phyloP scores from a whole-genome alignment of 2,888 invertebrate genomes.

The Oligia latruncula region DNA sequence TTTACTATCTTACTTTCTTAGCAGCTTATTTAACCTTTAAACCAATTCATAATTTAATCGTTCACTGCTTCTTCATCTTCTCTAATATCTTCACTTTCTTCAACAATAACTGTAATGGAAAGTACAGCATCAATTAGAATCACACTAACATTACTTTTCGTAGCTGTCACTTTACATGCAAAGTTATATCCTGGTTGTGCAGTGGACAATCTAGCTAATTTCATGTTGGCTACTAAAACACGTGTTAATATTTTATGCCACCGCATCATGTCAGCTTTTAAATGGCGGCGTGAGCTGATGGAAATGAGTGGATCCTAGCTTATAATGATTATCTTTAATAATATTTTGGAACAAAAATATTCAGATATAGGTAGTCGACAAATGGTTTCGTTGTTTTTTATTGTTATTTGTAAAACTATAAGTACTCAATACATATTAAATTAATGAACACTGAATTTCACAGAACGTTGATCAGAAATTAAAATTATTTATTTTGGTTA shows the following conservation, averaged over 20 bases:
- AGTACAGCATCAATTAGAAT: slow-evolving; percentile 51
- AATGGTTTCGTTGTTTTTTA: neutral
- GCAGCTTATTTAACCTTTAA: neutral
- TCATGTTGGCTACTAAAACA: slow-evolving; percentile 76
- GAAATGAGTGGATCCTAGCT: slow-evolving; percentile 18
- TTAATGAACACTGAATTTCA: neutral
- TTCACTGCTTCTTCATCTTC: neutral
- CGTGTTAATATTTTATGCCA: slow-evolving; percentile 78
- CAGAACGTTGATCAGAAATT: neutral
- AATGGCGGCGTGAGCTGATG: slow-evolving; percentile 46
- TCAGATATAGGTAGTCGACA: neutral
- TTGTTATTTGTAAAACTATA: neutral
- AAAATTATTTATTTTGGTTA: neutral
- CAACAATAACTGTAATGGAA: slow-evolving; percentile 11
- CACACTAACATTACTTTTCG: slow-evolving; percentile 50
- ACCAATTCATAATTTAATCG: neutral
- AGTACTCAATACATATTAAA: neutral
- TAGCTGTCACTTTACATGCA: slow-evolving; percentile 64
- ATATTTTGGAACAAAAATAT: neutral
- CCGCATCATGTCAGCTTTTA: slow-evolving; percentile 67
- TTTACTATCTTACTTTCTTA: neutral
- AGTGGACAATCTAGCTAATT: slow-evolving; percentile 79
- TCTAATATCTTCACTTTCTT: neutral
- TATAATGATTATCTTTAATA: neutral
- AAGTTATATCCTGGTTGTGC: slow-evolving; percentile 69